Evolutionary conservation across 2,888 invertebrate genomes (phyloP), one percentile per base, ranked within the genome.

Genomic region (Lepidochrysops patricia): DNA sequence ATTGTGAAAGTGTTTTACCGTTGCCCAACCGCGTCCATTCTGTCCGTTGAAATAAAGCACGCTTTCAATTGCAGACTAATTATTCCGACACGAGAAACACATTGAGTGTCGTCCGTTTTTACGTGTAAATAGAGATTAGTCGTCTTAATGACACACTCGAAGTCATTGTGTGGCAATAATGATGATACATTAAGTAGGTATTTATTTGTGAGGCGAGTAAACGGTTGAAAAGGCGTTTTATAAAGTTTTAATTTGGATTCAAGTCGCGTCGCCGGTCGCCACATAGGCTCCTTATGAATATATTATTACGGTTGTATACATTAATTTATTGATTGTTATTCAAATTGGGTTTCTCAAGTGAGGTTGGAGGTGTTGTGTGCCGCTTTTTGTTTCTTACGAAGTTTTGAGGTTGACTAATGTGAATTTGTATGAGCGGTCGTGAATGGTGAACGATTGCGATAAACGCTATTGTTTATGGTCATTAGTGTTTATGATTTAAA

Each of bases 291-390:
- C 76, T 80, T 82, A 81, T 83, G 88, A 87, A 88, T 89, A 89
- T 74, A 84, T 88, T 74, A 84, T 88, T 85, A 88, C 74, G 70
- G 72, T 23, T 15, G 66, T 72, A 77, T 82, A 86, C 86, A 89
- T 89, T 88, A 89, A 88, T 88, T 89, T 89, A 89, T 87, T 87
- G 84, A 89, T 89, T 89, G 88, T 89, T 86, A 88, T 89, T 89
- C 84, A 87, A 89, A 89, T 89, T 83, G 73, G 76, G 84, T 86
- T 86, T 85, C 85, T 87, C 86, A 86, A 88, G 87, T 80, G 81
- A 84, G 86, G 83, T 86, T 84, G 83, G 81, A 84, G 83, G 82
- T 85, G 84, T 84, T 82, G 80, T 70, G 80, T 72, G 79, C 76
- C 77, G 78, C 67, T 74, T 69, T 78, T 78, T 85, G 67, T 84